Evolutionary conservation across 2,113 vertebrate genomes (phyloP), one percentile per base, ranked within the genome.

Genomic region (Ctenodactylus gundi): DNA sequence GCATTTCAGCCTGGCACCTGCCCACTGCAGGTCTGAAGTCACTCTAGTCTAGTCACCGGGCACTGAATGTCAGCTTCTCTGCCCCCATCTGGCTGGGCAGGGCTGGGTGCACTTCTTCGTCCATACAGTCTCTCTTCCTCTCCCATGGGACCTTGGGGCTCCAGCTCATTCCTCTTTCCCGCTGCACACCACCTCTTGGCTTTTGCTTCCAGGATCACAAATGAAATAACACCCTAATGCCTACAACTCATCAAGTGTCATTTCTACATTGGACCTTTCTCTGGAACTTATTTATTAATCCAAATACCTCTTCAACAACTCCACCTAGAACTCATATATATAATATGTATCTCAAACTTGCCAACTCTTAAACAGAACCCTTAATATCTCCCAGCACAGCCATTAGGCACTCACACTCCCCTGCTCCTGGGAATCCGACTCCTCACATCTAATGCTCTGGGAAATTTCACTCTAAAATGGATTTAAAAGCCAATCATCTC

Each of bases 1-100:
- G 60, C 10, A 0, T 17, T 58, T 31, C 67, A 2, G 2, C 10
- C 36, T 36, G 55, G 6, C 17, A 1, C 34, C 49, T 10, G 1
- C 6, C n/a, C n/a, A 39, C 23, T 5, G 0, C 17, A 29, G 41
- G n/a, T 49, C 46, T 29, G 46, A 64, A 64, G n/a, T 20, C 7
- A 29, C 62, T 46, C 78, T n/a, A 7, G 34, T 57, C 49, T 12
- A 10, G 31, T 36, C 14, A 7, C 29, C 17, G 3, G 7, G n/a
- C n/a, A n/a, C n/a, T n/a, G n/a, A n/a, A n/a, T n/a, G n/a, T n/a
- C n/a, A n/a, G n/a, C n/a, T n/a, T n/a, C n/a, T n/a, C n/a, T n/a
- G n/a, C n/a, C n/a, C n/a, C n/a, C n/a, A n/a, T n/a, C n/a, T n/a
- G n/a, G n/a, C n/a, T n/a, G n/a, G n/a, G n/a, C n/a, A n/a, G n/a